These are phyloP conservation scores for Lepus townsendii DNA, from an alignment of 2,797 vertebrate genomes.

Conservation along the genomic window DNA sequence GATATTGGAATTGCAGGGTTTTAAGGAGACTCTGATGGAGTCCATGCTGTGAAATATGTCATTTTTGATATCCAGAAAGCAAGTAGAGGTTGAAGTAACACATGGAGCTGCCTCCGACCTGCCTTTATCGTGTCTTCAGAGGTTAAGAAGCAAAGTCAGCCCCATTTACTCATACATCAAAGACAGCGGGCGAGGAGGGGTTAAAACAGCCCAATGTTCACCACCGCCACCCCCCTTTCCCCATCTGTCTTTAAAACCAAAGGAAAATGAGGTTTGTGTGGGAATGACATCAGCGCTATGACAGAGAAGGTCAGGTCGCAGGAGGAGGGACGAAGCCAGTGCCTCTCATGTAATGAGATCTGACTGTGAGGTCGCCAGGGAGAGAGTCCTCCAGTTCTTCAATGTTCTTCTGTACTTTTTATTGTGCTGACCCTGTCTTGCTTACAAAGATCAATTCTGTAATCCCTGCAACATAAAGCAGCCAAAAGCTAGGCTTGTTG, in stretches of 20 bases:
- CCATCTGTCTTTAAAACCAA: conserved; percentile 64
- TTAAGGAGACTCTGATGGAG: neutral
- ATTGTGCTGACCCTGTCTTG: conserved; percentile 32
- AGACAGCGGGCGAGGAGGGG: conserved; percentile 33
- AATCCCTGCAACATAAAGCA: conserved; percentile 69
- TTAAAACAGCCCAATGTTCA: conserved; percentile 43
- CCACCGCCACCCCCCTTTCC: neutral
- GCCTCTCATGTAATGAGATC: conserved; percentile 50
- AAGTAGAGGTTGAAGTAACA: conserved; percentile 66
- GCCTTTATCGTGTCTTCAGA: neutral
- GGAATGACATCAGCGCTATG: conserved; percentile 36
- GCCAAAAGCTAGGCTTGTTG: conserved; percentile 29
- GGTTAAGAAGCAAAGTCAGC: conserved; percentile 49
- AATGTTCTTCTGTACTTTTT: conserved; percentile 54
- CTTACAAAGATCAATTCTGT: conserved; percentile 68
- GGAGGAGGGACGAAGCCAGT: conserved; percentile 59
- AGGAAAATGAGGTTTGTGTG: conserved; percentile 56
- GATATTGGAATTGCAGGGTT: conserved; percentile 58
- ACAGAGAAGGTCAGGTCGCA: conserved; percentile 63
- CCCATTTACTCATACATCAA: conserved; percentile 42
- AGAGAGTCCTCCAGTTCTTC: conserved; percentile 38
- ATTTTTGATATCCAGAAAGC: conserved; percentile 59
- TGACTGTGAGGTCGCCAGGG: conserved; percentile 37
- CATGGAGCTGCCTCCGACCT: conserved; percentile 53
- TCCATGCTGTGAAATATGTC: conserved; percentile 68